Conservation (phyloP, 2,113 vertebrate species). For the Muntiacus reevesi region DNA sequence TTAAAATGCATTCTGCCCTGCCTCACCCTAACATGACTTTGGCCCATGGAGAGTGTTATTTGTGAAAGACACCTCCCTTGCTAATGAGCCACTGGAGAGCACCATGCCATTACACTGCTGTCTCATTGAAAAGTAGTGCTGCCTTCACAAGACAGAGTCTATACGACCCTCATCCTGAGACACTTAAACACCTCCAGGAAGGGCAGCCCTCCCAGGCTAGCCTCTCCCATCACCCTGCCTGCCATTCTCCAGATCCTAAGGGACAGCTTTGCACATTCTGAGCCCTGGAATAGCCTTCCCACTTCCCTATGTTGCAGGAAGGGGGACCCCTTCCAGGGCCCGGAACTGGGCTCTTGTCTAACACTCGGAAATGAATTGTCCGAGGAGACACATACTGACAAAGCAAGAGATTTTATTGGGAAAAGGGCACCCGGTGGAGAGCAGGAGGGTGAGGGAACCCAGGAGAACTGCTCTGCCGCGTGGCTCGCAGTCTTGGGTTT, state of each 20-base stretch:
- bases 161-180: neutral
- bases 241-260: neutral
- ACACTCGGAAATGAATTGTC: too few species aligned
- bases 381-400: too few species aligned
- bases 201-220: neutral
- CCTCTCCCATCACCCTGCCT: neutral
- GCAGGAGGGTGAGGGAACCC: too few species aligned
- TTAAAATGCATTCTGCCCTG: neutral
- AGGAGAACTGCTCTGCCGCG: too few species aligned
- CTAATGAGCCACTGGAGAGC: too few species aligned
- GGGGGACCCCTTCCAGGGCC: too few species aligned
- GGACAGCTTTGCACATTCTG: neutral
- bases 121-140: neutral
- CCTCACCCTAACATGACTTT: neutral
- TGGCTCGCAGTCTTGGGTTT: too few species aligned
- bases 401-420: too few species aligned
- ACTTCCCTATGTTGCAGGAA: neutral
- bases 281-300: neutral
- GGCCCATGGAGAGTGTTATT: accelerated
- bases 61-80: neutral
- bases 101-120: neutral
- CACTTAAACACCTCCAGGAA: neutral
- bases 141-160: neutral
- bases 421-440: too few species aligned
- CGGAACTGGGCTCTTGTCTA: too few species aligned